phyloP scores from a whole-genome alignment of 2,888 invertebrate genomes.

The Cheilosia vulpina region DNA sequence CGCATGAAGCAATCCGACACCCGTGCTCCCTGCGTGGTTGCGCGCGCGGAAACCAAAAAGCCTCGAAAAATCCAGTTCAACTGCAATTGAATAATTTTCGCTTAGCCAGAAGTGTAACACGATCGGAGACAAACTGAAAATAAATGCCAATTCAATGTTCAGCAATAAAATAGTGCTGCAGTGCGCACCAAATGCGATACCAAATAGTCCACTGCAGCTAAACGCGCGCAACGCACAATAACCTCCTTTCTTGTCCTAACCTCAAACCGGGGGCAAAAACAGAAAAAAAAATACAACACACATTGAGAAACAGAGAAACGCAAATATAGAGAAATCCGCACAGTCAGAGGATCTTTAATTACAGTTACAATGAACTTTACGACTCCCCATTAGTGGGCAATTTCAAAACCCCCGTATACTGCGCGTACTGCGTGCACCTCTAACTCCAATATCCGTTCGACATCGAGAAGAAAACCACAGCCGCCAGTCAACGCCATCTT shows the following conservation, averaged over 20 bases:
- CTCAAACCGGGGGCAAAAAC: conserved; percentile 10
- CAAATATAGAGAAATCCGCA: conserved; percentile 69
- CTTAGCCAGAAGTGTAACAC: conserved; percentile 53
- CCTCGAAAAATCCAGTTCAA: conserved; percentile 27
- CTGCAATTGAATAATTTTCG: conserved; percentile 38
- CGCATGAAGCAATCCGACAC: conserved; percentile 51
- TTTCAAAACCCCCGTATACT: conserved; percentile 47
- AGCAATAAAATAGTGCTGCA: conserved; percentile 40
- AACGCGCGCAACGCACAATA: conserved; percentile 70
- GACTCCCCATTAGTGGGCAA: conserved; percentile 74
- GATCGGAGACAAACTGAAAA: conserved; percentile 57
- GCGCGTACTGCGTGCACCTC: conserved; percentile 40
- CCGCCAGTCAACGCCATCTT: conserved; percentile 14
- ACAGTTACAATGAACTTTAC: conserved; percentile 75
- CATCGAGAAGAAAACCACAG: conserved; percentile 41
- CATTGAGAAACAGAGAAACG: conserved; percentile 32
- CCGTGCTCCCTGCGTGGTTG: not conserved
- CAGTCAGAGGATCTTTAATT: conserved; percentile 73
- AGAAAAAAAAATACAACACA: conserved; percentile 8
- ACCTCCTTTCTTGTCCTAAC: conserved; percentile 73
- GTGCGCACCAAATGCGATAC: conserved; percentile 17
- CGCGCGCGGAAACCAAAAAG: not conserved
- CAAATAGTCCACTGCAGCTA: conserved; percentile 45
- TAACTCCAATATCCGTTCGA: conserved; percentile 54
- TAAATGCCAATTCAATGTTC: conserved; percentile 60